A percentile compares a stretch with the other conserved stretches of the same genome.
These are phyloP conservation scores for Anser brachyrhynchus DNA, from an alignment of 2,113 vertebrate species.

Conservation along the genomic window DNA sequence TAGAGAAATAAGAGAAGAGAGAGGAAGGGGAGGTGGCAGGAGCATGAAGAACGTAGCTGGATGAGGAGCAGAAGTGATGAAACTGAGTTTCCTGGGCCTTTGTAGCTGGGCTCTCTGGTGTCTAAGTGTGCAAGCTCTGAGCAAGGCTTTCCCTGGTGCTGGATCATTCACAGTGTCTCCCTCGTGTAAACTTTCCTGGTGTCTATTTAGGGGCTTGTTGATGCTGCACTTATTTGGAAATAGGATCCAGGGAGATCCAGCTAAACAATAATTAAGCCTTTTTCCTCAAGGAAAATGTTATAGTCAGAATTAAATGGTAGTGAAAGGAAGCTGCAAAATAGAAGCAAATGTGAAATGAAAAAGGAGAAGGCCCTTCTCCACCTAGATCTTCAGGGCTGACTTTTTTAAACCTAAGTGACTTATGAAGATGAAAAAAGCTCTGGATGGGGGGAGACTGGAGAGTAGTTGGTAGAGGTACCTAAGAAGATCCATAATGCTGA, in stretches of 20 bases:
- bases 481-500: rapidly evolving
- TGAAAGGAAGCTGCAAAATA: not conserved
- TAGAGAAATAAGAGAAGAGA: not conserved
- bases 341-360: not conserved
- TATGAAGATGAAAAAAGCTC: not conserved
- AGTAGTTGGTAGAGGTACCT: not conserved
- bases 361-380: not conserved
- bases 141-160: rapidly evolving
- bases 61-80: not conserved
- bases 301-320: not conserved
- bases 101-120: not conserved
- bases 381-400: not conserved
- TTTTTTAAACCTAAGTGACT: not conserved
- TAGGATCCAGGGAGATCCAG: not conserved
- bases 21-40: not conserved
- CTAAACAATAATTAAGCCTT: not conserved
- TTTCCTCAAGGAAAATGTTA: not conserved
- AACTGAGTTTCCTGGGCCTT: not conserved
- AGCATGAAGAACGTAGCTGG: not conserved
- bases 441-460: not conserved
- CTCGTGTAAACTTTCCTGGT: not conserved
- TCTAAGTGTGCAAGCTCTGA: not conserved
- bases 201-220: not conserved
- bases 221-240: not conserved
- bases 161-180: not conserved